Base-by-base conservation (phyloP, 2,888 invertebrate species). In the Hydraecia micacea region DNA sequence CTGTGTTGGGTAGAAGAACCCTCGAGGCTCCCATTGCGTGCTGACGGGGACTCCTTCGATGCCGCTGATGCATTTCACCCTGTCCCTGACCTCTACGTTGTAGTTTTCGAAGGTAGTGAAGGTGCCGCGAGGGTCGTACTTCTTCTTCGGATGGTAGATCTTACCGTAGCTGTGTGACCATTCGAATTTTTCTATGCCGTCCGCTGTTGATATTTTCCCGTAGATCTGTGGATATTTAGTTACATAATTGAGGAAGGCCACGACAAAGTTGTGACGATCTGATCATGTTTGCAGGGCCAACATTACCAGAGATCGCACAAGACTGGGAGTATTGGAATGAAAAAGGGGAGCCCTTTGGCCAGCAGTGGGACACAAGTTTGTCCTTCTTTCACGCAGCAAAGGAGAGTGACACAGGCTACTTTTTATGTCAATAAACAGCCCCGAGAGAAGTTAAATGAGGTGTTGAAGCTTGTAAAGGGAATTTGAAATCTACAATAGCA, bases 51-150 rank as follows among this genome's bases (percentile, higher is more conserved):
- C 99, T 91, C 99, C 99, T 92, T 99, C 99, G 25, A 97, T 97
- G 0, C 98, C 99, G 94, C 99, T 99, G 89, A 99, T 98, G 94
- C 99, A 99, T 94, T 99, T 99, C 1, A 99, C 99, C 78, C 99
- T 97, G 91, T 99, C 99, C 73, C 99, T 97, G 9, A 99, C 98
- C 97, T 99, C 99, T 0, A 99, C 99, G 94, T 99, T 99, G 95
- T 99, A 99, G 94, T 99, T 99, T 92, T 99, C 99, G 95, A 99
- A 99, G 83, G 99, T 99, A 96, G 99, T 98, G 94, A 99, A 99
- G 0, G 99, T 98, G 5, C 99, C 99, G 42, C 97, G 97, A 0
- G 99, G 98, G 92, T 99, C 98, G 94, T 99, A 99, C 88, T 98
- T 98, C 58, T 98, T 98, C 93, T 98, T 98, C 0, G 99, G 99